Evolutionary conservation across 2,888 invertebrate genomes (phyloP).

Genomic region (Tenthredo amoena): DNA sequence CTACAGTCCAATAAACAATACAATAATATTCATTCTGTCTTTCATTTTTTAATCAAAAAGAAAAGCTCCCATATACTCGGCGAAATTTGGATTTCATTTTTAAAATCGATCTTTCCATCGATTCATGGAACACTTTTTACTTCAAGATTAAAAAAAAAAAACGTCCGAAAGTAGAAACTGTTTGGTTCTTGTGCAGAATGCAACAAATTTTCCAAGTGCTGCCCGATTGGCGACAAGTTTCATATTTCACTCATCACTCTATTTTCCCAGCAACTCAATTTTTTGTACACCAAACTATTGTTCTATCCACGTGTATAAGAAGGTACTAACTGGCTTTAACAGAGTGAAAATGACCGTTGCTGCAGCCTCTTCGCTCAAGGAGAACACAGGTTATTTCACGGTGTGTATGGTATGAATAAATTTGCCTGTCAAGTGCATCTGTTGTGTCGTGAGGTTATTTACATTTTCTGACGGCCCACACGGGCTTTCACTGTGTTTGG

Average conservation of each 20-base stretch:
- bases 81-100: background rate
- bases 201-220: background rate
- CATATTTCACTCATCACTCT: background rate
- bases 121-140: background rate
- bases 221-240: background rate
- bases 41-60: background rate
- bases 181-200: background rate
- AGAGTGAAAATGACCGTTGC: slow-evolving; percentile 1
- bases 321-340: background rate
- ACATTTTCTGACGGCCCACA: background rate
- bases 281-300: background rate
- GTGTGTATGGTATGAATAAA: slow-evolving; percentile 38
- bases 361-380: background rate
- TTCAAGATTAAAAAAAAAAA: background rate
- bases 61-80: background rate
- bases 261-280: background rate
- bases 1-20: no score
- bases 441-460: slow-evolving; percentile 31
- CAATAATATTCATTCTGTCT: background rate
- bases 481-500: slow-evolving; percentile 32
- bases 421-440: slow-evolving; percentile 29
- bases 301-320: background rate
- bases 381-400: slow-evolving; percentile 9
- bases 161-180: no score
- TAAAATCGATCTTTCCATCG: background rate